Base-by-base conservation (phyloP, 2,113 vertebrate species). In the Nematolebias whitei region DNA sequence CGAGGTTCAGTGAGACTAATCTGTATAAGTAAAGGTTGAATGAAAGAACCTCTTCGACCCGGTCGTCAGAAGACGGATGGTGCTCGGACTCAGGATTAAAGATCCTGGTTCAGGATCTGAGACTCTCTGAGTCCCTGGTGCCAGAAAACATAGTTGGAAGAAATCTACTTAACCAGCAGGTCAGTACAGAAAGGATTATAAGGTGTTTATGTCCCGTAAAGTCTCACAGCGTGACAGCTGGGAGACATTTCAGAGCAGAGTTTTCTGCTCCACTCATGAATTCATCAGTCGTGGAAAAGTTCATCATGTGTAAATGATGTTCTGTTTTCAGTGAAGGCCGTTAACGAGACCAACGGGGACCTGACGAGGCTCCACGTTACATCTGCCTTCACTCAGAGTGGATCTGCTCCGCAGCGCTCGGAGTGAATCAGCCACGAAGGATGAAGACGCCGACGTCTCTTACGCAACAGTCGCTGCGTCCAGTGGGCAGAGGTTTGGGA, bases 311-410 rank as follows among this genome's bases (percentile, higher is more conserved):
- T 57, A 72, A n/a, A 20, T 32, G 54, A 35, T 18, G 23, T 38
- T 26, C 5, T 29, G 5, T 57, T 48, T 18, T 4, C n/a, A 8
- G 71, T 0, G 2, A 15, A 76, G 60, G 19, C 41, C 5, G 51
- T 66, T 84, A 85, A 89, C 83, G 67, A 83, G 81, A 80, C 83
- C 81, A 75, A 74, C 74, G 57, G 87, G 83, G 83, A 88, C 40
- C 12, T 22, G 65, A 64, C 2, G 35, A 15, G 63, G 60, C 51
- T 70, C 26, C 20, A 14, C 54, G 61, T 80, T 71, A 62, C 70
- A 69, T 68, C 64, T 62, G 68, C 59, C 61, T 48, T n/a, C 75
- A 51, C 59, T 75, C 67, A 39, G 78, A 76, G 80, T 89, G 74
- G 52, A 82, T 86, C 59, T 65, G 63, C 41, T 29, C 6, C 58